Evolutionary conservation across 2,797 vertebrate species (phyloP), one percentile per base, ranked within the genome.

Genomic region (Otolemur crassicaudatus): DNA sequence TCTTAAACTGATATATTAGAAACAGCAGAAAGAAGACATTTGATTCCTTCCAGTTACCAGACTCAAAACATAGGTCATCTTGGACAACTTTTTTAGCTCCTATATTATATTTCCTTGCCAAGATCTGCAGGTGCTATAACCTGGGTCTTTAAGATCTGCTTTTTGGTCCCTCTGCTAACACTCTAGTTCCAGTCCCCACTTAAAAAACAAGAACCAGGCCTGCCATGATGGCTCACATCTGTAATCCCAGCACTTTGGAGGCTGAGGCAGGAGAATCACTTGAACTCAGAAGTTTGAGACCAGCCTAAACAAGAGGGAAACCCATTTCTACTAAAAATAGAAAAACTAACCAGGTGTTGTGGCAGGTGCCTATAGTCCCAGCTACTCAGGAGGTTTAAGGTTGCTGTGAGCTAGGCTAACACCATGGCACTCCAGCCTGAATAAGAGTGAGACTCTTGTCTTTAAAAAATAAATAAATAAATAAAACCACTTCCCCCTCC

Each of bases 1-100:
- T 84, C 94, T 93, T 53, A 94, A 94, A 70, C 5, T 19, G 31
- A 87, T 70, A 75, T 3, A 53, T 80, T 20, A 80, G 43, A 83
- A 92, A 70, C 25, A 85, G 31, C 37, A 91, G 49, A 75, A 84
- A 95, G 34, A 25, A 80, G 20, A 76, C n/a, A 31, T 69, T 72
- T n/a, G 72, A 63, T 80, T 86, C 87, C 75, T 84, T 63, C 43
- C 56, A 46, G 60, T 81, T 29, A 82, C 19, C 22, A 53, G 25
- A 27, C 58, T 88, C 82, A 84, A 70, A 88, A 40, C 31, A 70
- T 70, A 23, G 40, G 16, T n/a, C 27, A 53, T 75, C n/a, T 58
- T 46, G 37, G 29, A 81, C 19, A 83, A 58, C 43, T 90, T 73
- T 53, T 90, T 53, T 27, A 56, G 31, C 1, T 7, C 56, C 72